Conservation (phyloP, 2,113 vertebrate genomes). For the Dicaeum eximium region DNA sequence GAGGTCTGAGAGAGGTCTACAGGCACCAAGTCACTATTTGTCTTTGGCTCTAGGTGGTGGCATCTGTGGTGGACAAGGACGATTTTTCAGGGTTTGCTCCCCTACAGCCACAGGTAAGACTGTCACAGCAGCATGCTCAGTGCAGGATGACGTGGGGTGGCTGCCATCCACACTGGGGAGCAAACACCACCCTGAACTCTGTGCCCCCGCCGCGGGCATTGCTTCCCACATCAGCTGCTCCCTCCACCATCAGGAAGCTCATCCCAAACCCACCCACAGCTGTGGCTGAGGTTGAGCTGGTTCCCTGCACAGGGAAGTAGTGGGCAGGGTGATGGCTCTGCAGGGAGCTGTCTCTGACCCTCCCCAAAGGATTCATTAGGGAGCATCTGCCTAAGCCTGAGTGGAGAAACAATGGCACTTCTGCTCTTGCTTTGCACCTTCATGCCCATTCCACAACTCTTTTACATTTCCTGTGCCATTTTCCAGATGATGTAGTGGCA, state of each 20-base stretch:
- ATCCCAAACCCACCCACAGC: background rate
- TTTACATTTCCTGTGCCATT: rapidly evolving
- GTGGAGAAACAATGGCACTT: background rate
- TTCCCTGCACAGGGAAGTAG: background rate
- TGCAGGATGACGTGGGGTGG: background rate
- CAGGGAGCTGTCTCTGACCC: background rate
- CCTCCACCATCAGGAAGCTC: background rate
- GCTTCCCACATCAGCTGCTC: background rate
- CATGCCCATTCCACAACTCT: background rate
- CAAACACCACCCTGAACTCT: background rate
- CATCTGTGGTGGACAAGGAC: constrained; percentile 89
- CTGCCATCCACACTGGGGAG: background rate
- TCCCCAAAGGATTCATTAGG: rapidly evolving
- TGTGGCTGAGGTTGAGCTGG: background rate
- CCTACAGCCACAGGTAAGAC: constrained; percentile 88
- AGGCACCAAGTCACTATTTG: background rate
- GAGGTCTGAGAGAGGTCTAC: background rate
- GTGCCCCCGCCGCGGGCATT: rapidly evolving
- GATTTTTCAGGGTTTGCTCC: constrained; percentile 92
- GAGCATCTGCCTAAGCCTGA: background rate
- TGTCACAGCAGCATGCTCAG: rapidly evolving
- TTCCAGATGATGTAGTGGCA: background rate
- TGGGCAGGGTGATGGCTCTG: rapidly evolving
- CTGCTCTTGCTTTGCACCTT: background rate
- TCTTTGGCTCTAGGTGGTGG: constrained; percentile 80